These are phyloP conservation scores for Monopterus albus DNA, from an alignment of 2,113 vertebrate species.

Conservation along the genomic window DNA sequence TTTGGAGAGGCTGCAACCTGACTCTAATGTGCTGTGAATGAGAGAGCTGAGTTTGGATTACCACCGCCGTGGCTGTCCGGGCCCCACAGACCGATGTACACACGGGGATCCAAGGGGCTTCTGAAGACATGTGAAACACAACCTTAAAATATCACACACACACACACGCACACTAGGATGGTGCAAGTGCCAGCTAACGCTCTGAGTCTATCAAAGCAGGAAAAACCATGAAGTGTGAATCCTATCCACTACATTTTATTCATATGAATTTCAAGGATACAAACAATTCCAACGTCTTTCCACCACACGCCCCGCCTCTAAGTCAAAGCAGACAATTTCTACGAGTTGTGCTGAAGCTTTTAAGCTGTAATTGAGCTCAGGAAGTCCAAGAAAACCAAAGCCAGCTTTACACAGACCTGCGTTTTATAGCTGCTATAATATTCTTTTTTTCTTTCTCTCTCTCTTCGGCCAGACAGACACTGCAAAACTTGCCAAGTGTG, in stretches of 20 bases:
- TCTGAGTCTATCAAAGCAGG: slow-evolving; percentile 26
- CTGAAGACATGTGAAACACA: slow-evolving; percentile 66
- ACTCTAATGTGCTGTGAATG: slow-evolving; percentile 79
- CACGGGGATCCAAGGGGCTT: slow-evolving; percentile 31
- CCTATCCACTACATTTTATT: slow-evolving; percentile 69
- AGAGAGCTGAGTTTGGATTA: slow-evolving; percentile 76
- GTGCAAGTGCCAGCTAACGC: slow-evolving; percentile 30
- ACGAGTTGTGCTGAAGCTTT: slow-evolving; percentile 91
- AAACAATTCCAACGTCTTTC: slow-evolving; percentile 88
- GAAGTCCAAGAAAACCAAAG: slow-evolving; percentile 89
- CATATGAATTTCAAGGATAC: slow-evolving; percentile 81
- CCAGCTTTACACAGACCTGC: slow-evolving; percentile 90
- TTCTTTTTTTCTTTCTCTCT: slow-evolving; percentile 86
- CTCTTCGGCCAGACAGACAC: slow-evolving; percentile 86
- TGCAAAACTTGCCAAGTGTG: slow-evolving; percentile 82
- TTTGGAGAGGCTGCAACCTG: slow-evolving; percentile 72
- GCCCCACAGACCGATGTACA: slow-evolving; percentile 58
- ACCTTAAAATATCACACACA: slow-evolving; percentile 69
- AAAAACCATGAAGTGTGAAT: not conserved
- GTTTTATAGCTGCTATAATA: slow-evolving; percentile 93
- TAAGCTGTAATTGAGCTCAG: slow-evolving; percentile 93
- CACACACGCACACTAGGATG: slow-evolving; percentile 50
- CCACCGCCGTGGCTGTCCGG: slow-evolving; percentile 61
- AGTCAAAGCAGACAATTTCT: slow-evolving; percentile 92
- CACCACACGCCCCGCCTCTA: slow-evolving; percentile 89